phyloP scores from a whole-genome alignment of 2,888 invertebrate genomes.

The Orchesella flavescens region DNA sequence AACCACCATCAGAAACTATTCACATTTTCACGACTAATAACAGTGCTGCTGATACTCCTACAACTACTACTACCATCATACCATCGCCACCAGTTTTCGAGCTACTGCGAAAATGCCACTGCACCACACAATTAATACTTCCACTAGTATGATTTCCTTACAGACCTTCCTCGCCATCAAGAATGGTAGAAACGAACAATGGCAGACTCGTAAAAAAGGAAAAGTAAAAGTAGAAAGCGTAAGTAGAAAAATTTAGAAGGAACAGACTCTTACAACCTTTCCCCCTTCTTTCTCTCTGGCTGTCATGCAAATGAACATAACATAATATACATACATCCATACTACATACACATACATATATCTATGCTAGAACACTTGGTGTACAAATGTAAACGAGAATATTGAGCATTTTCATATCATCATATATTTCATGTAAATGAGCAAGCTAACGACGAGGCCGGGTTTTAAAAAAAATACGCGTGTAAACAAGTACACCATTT shows the following conservation, averaged over 20 bases:
- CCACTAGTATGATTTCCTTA: conserved; percentile 15
- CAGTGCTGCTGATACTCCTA: conserved; percentile 1
- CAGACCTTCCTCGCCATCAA: conserved; percentile 5
- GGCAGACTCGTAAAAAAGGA: background rate
- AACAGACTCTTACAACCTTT: background rate
- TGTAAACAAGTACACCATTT: no score
- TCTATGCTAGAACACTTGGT: no score
- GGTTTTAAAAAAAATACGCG: no score
- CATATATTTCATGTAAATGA: no score
- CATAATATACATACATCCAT: no score
- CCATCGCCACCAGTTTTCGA: background rate
- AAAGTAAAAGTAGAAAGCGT: background rate
- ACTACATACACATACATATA: no score
- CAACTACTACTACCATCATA: background rate
- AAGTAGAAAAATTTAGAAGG: background rate
- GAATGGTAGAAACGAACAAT: conserved; percentile 17
- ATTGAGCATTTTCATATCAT: no score
- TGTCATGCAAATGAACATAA: no score
- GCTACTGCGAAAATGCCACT: background rate
- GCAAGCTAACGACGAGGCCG: no score
- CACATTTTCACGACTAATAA: conserved; percentile 44
- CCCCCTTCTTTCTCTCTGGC: no score
- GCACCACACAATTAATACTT: background rate
- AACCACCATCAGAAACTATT: conserved; percentile 42
- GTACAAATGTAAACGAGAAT: no score